Evolutionary conservation across 2,113 vertebrate genomes (phyloP).

Genomic region (Triplophysa tibetana): DNA sequence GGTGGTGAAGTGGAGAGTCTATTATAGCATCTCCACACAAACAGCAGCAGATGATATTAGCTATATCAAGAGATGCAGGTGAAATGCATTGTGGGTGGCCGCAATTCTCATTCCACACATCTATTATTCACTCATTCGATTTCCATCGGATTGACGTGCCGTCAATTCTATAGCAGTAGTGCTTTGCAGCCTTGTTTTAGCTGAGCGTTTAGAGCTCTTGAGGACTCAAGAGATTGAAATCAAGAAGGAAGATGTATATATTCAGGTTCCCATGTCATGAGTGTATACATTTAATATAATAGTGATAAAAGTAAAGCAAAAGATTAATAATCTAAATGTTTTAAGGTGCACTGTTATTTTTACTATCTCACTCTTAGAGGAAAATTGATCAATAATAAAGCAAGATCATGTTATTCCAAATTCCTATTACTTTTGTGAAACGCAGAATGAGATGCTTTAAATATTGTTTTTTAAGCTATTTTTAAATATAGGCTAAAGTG

Average conservation of each 20-base stretch:
- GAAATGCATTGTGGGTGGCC: slow-evolving; percentile 26
- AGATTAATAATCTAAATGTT: no score
- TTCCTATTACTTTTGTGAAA: no score
- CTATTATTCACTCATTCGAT: slow-evolving; percentile 43
- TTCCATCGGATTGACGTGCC: slow-evolving; percentile 38
- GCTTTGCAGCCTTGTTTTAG: slow-evolving; percentile 1
- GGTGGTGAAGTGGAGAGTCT: slow-evolving; percentile 33
- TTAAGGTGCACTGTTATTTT: no score
- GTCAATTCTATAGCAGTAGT: slow-evolving; percentile 16
- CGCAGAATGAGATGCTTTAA: no score
- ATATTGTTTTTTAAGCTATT: no score
- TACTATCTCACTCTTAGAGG: no score
- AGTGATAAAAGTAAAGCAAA: no score
- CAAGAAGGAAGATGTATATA: not conserved
- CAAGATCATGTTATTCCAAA: no score
- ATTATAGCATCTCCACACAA: slow-evolving; percentile 33
- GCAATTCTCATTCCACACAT: slow-evolving; percentile 3
- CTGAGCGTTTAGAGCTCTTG: slow-evolving; percentile 10
- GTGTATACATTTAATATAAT: no score
- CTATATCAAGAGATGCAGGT: slow-evolving; percentile 12
- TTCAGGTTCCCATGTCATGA: not conserved
- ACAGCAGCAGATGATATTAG: slow-evolving; percentile 28
- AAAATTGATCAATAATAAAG: no score
- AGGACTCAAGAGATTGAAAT: not conserved
- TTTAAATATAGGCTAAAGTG: no score